Base-by-base conservation (phyloP, 2,888 invertebrate genomes). In the Ornithoptera priamus region DNA sequence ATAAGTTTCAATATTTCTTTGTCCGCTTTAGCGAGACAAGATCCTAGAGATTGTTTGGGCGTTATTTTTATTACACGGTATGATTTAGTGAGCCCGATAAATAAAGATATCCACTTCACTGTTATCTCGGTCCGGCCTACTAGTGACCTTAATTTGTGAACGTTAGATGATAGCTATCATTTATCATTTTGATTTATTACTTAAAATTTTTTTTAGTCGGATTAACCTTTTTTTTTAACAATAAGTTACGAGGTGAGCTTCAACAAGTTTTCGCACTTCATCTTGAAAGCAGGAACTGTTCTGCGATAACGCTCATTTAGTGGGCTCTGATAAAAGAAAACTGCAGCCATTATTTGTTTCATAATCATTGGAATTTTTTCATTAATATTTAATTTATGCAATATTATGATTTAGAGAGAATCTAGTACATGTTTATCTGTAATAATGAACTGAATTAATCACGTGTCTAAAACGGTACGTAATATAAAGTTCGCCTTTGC, bases 81-180 rank as follows among this genome's bases (percentile, higher is more conserved):
- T 67, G 70, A 70, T 70, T 70, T 70, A 70, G 24, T 18, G 70
- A 42, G 4, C 60, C 18, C 18, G 46, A 67, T 64, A 56, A 67
- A 70, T 67, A 56, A 64, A 70, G 67, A 60, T 56, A 64, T 70
- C 64, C 63, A 67, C 67, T 70, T 64, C 64, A 67, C 70, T 70
- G 60, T 62, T 67, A 58, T 61, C 42, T 42, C 42, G 22, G 53
- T 15, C 53, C 61, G 4, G 67, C 67, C 64, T 67, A 70, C 70
- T 57, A 36, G 30, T 24, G 50, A 53, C 39, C 59, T 60, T 63
- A 64, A 59, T 63, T 70, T 20, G 42, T 62, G 57, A 46, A 50
- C 24, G 61, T 42, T n/a, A 15, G 18, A 24, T 62, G 56, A 57
- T 60, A 50, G 24, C 12, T 60, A 30, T 22, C 30, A 53, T 65